phyloP scores from a whole-genome alignment of 2,888 invertebrate genomes.

The Physocephala rufipes region DNA sequence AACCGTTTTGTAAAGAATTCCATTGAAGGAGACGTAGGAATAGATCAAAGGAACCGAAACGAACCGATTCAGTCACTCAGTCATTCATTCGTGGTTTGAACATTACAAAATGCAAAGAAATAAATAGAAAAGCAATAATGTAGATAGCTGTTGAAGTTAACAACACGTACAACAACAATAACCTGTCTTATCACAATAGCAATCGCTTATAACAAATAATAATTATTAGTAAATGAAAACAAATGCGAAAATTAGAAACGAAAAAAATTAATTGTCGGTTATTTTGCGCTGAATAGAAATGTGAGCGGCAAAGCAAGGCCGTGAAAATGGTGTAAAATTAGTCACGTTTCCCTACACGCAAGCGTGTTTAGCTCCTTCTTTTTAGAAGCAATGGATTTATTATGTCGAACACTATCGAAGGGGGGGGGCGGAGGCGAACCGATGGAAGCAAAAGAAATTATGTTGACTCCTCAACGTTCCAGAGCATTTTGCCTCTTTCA shows the following conservation, averaged over 20 bases:
- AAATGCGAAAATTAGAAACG: slow-evolving; percentile 37
- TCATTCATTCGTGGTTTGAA: not conserved
- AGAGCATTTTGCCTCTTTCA: too few relatives aligned
- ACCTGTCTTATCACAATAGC: not conserved
- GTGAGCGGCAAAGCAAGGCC: not conserved
- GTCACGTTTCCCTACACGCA: slow-evolving; percentile 32
- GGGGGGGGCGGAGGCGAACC: too few relatives aligned
- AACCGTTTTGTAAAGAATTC: slow-evolving; percentile 28
- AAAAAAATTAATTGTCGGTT: slow-evolving; percentile 28
- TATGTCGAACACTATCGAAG: too few relatives aligned
- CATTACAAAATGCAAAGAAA: not conserved
- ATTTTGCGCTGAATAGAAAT: not conserved
- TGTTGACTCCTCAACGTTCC: too few relatives aligned
- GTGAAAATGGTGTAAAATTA: slow-evolving; percentile 14
- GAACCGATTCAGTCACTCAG: not conserved
- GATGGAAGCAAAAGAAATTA: too few relatives aligned
- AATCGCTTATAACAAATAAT: not conserved
- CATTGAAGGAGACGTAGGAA: not conserved
- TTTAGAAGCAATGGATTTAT: too few relatives aligned
- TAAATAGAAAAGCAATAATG: not conserved
- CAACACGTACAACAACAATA: slow-evolving; percentile 4
- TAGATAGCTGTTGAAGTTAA: not conserved
- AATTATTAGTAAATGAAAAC: slow-evolving; percentile 29
- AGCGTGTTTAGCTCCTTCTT: not conserved
- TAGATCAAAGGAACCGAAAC: too few relatives aligned